Evolutionary conservation across 1,140 invertebrate species (phyloP).

Genomic region (Streblospio benedicti): DNA sequence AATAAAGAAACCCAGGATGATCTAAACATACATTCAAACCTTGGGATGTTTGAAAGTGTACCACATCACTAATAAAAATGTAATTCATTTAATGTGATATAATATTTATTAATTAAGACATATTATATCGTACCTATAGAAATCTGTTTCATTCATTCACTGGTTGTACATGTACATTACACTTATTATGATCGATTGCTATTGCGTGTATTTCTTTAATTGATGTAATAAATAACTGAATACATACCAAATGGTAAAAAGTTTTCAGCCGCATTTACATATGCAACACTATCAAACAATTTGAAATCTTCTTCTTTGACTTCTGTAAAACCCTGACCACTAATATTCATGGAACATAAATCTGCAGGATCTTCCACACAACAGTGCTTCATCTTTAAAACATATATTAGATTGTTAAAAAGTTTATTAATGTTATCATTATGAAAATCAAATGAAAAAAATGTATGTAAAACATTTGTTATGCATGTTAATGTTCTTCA

Average conservation of each 20-base stretch:
- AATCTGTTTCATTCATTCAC: no score
- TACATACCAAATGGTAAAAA: conserved; percentile 38
- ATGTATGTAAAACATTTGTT: neutral
- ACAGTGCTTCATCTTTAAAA: conserved; percentile 41
- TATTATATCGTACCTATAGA: no score
- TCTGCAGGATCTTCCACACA: conserved; percentile 45
- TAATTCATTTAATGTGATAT: no score
- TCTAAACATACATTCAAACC: no score
- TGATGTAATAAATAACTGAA: neutral
- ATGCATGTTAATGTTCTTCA: neutral
- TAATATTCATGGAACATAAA: conserved; percentile 41
- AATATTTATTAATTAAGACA: no score
- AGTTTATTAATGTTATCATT: neutral
- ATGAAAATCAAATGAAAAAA: neutral
- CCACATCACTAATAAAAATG: no score
- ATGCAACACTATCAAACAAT: conserved; percentile 45
- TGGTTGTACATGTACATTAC: no score
- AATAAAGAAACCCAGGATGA: no score
- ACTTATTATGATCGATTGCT: no score
- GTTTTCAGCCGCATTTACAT: conserved; percentile 46
- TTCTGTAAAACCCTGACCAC: conserved; percentile 34
- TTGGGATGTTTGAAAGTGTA: no score
- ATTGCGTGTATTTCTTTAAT: no score
- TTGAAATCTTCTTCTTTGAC: conserved; percentile 41
- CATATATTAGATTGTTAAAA: neutral